phyloP scores from a whole-genome alignment of 2,888 invertebrate species.

The Drosophila mimica region DNA sequence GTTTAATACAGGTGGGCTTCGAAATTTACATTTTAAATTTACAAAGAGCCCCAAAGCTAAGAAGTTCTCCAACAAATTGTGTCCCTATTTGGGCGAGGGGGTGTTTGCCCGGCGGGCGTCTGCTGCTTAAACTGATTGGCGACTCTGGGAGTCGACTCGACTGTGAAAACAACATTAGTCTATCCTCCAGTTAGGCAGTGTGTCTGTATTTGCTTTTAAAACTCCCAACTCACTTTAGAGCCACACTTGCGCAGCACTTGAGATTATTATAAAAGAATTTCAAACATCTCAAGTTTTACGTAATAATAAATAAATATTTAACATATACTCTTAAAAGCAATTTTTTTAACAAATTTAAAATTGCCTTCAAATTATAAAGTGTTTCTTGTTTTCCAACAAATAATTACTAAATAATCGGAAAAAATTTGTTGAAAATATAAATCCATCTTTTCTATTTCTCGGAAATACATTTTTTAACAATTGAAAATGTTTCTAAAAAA shows the following conservation, averaged over 20 bases:
- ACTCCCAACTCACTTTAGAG: background rate
- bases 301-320: background rate
- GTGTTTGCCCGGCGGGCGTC: background rate
- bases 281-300: background rate
- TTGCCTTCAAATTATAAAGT: background rate
- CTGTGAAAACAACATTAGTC: background rate
- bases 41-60: background rate
- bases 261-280: background rate
- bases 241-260: background rate
- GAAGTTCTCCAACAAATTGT: constrained; percentile 9
- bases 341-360: accelerated
- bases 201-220: background rate
- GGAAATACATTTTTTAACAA: background rate
- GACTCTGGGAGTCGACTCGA: background rate
- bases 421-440: background rate
- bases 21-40: constrained; percentile 26
- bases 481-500: background rate
- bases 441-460: background rate
- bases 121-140: constrained; percentile 34
- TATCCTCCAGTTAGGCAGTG: background rate
- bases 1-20: constrained; percentile 23
- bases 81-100: constrained; percentile 1
- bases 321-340: background rate
- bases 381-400: background rate
- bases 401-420: background rate